These are phyloP conservation scores for Hemicordylus capensis DNA, from an alignment of 2,113 vertebrate genomes.

Conservation along the genomic window DNA sequence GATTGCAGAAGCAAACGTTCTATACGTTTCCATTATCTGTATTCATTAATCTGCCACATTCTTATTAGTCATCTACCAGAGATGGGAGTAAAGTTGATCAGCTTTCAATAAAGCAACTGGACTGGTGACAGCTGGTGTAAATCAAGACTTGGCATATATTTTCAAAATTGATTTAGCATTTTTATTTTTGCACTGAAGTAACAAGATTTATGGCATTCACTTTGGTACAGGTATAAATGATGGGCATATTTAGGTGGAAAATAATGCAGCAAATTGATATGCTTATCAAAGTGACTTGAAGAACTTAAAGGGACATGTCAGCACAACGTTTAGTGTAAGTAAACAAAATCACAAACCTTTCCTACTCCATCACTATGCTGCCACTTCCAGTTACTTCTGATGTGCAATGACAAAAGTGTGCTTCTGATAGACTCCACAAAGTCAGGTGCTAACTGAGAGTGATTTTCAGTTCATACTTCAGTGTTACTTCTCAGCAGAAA, in stretches of 20 bases:
- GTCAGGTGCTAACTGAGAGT: slow-evolving; percentile 12
- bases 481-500: slow-evolving; percentile 42
- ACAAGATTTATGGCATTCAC: neutral
- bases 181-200: neutral
- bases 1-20: neutral
- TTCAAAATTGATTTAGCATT: neutral
- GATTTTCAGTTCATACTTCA: slow-evolving; percentile 30
- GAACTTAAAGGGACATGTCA: neutral
- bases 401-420: slow-evolving; percentile 23
- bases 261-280: neutral
- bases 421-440: slow-evolving; percentile 18
- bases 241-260: neutral
- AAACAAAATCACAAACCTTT: neutral
- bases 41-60: neutral
- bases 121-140: neutral
- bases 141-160: neutral
- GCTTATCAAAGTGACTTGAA: slow-evolving; percentile 7
- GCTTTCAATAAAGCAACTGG: neutral
- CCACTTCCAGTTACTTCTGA: slow-evolving; percentile 23
- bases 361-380: neutral
- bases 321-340: neutral
- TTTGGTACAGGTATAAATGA: neutral
- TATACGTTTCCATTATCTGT: neutral
- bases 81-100: neutral
- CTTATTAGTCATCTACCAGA: neutral